Percentiles rank a stretch among this genome's conserved stretches.
Conservation (phyloP, 2,113 vertebrate genomes). For the Lycaon pictus region DNA sequence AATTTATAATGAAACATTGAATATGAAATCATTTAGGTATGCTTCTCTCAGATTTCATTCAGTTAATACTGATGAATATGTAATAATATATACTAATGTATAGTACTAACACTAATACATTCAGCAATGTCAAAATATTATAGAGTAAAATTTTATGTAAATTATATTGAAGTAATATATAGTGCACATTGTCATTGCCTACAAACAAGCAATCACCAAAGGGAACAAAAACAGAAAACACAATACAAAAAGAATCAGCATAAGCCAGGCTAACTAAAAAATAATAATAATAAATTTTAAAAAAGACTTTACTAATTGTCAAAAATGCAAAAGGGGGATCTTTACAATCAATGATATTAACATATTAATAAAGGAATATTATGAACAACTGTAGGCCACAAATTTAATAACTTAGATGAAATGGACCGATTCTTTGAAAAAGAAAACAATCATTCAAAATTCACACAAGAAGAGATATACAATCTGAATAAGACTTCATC, state of each 20-base stretch:
- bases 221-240: too few relatives aligned
- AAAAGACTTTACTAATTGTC: background rate
- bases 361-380: background rate
- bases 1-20: background rate
- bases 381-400: background rate
- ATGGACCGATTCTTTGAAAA: background rate
- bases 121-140: background rate
- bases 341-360: background rate
- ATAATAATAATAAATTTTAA: too few relatives aligned
- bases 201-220: background rate
- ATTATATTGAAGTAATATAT: background rate
- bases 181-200: background rate
- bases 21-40: background rate
- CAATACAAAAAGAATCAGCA: background rate
- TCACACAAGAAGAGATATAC: background rate
- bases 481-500: background rate
- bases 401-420: too few relatives aligned
- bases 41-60: background rate
- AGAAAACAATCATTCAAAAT: background rate
- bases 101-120: too few relatives aligned
- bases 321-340: background rate
- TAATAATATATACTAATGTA: too few relatives aligned
- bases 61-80: background rate
- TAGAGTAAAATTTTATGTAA: background rate
- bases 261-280: background rate